Percentiles rank a stretch among this genome's conserved stretches.
phyloP scores from a whole-genome alignment of 1,140 invertebrate species.

The Calephelis nemesis region DNA sequence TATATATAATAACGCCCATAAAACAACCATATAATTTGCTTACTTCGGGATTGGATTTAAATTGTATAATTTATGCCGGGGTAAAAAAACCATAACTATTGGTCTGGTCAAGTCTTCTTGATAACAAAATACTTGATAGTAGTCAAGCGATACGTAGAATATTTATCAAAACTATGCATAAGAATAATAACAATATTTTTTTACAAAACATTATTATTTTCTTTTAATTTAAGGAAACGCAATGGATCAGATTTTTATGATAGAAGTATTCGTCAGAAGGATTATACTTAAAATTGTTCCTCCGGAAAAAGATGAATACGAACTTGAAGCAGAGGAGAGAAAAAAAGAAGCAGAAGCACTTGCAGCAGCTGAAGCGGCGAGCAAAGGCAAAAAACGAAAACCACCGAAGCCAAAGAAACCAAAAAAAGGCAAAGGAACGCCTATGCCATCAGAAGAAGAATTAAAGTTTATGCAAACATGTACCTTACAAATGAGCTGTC shows the following conservation, averaged over 20 bases:
- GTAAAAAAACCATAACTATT: too few relatives aligned
- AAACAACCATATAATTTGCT: too few relatives aligned
- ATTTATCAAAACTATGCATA: background rate
- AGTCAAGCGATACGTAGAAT: too few relatives aligned
- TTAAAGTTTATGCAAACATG: conserved; percentile 72
- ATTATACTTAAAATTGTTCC: conserved; percentile 69
- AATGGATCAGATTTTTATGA: conserved; percentile 73
- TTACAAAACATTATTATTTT: background rate
- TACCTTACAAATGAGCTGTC: conserved; percentile 66
- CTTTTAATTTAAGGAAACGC: background rate
- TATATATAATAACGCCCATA: too few relatives aligned
- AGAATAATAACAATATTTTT: conserved; percentile 1
- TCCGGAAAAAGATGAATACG: conserved; percentile 67
- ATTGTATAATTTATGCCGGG: too few relatives aligned
- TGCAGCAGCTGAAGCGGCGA: conserved; percentile 57
- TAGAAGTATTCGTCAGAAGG: conserved; percentile 69
- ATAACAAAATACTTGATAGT: too few relatives aligned
- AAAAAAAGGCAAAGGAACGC: conserved; percentile 62
- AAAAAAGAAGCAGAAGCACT: conserved; percentile 54
- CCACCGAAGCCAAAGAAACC: conserved; percentile 56
- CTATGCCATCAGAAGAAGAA: conserved; percentile 67
- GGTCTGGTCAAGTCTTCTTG: too few relatives aligned
- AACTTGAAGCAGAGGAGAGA: conserved; percentile 59
- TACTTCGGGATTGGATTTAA: too few relatives aligned
- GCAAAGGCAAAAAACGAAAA: conserved; percentile 45